Conservation (phyloP, 2,888 invertebrate genomes). For the Orthosia gothica region DNA sequence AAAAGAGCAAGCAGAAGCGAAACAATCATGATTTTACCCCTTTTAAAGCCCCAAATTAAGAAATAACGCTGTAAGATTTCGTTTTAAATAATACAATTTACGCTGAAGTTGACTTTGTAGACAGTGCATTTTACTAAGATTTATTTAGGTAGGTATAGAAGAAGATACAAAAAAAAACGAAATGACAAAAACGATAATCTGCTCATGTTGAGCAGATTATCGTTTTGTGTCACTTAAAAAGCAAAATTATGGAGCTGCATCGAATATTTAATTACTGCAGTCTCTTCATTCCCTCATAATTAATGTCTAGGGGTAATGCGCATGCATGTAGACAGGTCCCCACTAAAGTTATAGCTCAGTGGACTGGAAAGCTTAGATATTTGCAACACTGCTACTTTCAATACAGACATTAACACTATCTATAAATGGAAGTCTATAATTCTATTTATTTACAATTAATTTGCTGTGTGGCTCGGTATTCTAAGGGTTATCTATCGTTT, state of each 20-base stretch:
- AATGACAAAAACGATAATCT: neutral
- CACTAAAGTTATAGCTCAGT: constrained; percentile 66
- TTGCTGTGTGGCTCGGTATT: constrained; percentile 38
- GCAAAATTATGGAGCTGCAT: constrained; percentile 26
- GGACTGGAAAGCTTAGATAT: constrained; percentile 79
- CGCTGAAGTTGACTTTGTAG: neutral
- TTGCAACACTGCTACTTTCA: constrained; percentile 69
- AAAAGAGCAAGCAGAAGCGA: constrained; percentile 1
- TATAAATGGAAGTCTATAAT: constrained; percentile 56
- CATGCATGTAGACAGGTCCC: constrained; percentile 49
- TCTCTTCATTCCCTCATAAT: constrained; percentile 30
- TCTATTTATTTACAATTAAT: constrained; percentile 54
- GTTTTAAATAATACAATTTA: neutral
- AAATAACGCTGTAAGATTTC: neutral
- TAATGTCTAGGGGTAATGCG: constrained; percentile 26
- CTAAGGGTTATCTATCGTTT: constrained; percentile 40
- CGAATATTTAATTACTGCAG: constrained; percentile 30
- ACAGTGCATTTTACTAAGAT: neutral
- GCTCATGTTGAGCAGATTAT: too few relatives aligned
- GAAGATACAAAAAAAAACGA: neutral
- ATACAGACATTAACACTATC: constrained; percentile 53
- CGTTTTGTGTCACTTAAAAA: neutral
- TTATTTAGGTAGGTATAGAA: too few relatives aligned
- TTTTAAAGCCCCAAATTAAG: neutral
- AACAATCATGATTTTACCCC: neutral